phyloP scores from a whole-genome alignment of 2,113 vertebrate species.

The Sander vitreus region DNA sequence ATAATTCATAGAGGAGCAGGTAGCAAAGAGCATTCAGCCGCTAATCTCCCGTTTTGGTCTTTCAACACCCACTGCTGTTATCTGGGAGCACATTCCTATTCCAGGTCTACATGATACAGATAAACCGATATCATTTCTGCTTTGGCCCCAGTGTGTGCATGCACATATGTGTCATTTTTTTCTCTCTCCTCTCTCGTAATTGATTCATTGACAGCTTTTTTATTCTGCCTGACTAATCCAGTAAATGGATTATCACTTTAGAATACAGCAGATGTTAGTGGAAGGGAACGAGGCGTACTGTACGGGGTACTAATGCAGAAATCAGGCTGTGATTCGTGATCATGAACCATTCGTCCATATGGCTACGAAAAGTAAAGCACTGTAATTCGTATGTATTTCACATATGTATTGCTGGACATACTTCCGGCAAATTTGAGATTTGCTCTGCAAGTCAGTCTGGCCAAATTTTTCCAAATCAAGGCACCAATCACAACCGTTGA shows the following conservation, averaged over 20 bases:
- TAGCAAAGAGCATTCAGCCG: constrained; percentile 10
- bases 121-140: background rate
- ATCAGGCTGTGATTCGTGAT: background rate
- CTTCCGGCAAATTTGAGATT: too few relatives aligned
- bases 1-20: constrained; percentile 28
- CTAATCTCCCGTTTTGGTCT: constrained; percentile 5
- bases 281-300: background rate
- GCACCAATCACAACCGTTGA: too few relatives aligned
- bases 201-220: constrained; percentile 35
- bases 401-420: too few relatives aligned
- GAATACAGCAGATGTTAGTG: background rate
- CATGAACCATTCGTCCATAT: too few relatives aligned
- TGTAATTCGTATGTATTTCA: too few relatives aligned
- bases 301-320: background rate
- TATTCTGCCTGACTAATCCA: constrained; percentile 43
- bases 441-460: too few relatives aligned
- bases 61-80: background rate
- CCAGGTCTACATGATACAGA: background rate
- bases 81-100: background rate
- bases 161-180: background rate
- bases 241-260: constrained; percentile 44
- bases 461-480: too few relatives aligned
- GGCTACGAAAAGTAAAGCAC: too few relatives aligned
- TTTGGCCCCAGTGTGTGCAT: background rate
- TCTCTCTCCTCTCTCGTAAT: constrained; percentile 9